Evolutionary conservation across 2,888 invertebrate genomes (phyloP), one percentile per base, ranked within the genome.

Genomic region (Brassicogethes aeneus): DNA sequence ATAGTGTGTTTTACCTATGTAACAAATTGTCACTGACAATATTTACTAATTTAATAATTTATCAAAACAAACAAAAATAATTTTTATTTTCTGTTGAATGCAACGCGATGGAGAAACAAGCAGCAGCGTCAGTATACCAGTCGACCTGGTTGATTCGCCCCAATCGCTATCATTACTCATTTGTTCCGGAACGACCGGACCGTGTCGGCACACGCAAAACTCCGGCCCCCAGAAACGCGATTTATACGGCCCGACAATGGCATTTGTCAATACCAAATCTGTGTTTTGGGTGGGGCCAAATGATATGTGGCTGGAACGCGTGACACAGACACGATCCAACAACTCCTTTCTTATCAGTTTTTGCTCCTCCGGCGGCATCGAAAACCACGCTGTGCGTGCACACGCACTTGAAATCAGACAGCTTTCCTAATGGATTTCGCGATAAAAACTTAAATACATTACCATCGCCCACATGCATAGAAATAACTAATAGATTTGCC

Each of bases 211-310:
- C 61, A 62, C 61, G 62, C 62, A 57, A 60, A 61, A 59, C 58
- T 61, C 61, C 61, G 58, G 51, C 46, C 51, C 53, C n/a, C n/a
- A n/a, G 51, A 53, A 55, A 54, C 50, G 56, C 58, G 54, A 64
- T 64, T 64, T 62, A 62, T 64, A 56, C 52, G 47, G 45, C 55
- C 59, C 57, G 57, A 62, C 64, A 64, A 64, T 62, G 52, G 62
- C 61, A 60, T 63, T 62, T 62, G 64, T 64, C 64, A 64, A 62
- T 62, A 62, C 57, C 61, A 59, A 62, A 61, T 61, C 60, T 55
- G 48, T 55, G 53, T 48, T 47, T 42, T 54, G 56, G 60, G 56
- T 55, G 58, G 59, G 52, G 54, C 55, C 36, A 5, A 23, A 23
- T 23, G 23, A 23, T 23, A 23, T 23, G 33, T 33, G 12, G 33